Evolutionary conservation across 30 jellyfish, hydroid and myxozoan genomes (phyloP).

Genomic region (Mastigias papua): DNA sequence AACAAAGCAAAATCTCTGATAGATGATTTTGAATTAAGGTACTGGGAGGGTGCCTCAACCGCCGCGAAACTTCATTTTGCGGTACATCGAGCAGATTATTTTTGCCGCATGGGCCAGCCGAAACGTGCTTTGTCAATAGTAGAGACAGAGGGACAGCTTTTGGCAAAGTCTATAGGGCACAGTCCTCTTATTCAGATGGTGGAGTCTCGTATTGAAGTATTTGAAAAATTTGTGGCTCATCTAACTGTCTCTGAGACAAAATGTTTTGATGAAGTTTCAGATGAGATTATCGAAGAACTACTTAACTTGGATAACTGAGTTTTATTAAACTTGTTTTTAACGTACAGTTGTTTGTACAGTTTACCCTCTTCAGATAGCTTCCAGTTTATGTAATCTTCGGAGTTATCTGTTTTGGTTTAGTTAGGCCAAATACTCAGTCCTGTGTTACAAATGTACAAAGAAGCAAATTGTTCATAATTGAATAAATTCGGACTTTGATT

Average conservation of each 20-base stretch:
- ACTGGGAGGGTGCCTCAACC: constrained; percentile 14
- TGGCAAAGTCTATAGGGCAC: constrained; percentile 16
- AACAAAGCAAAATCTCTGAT: constrained; percentile 8
- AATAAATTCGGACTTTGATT: too few species aligned
- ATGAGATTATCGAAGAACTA: constrained; percentile 9
- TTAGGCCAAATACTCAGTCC: too few species aligned
- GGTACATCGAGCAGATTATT: constrained; percentile 8
- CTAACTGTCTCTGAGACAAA: neutral
- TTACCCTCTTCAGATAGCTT: too few species aligned
- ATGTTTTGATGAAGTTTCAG: neutral
- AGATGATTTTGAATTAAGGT: constrained; percentile 13
- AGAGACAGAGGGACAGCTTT: neutral
- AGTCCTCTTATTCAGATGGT: constrained; percentile 16
- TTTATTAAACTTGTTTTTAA: neutral
- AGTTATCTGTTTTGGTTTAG: too few species aligned
- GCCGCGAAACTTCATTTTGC: constrained; percentile 26
- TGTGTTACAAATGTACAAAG: too few species aligned
- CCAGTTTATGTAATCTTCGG: too few species aligned
- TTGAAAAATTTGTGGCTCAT: neutral
- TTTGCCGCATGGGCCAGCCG: neutral
- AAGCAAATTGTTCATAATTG: too few species aligned
- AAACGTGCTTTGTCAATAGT: constrained; percentile 16
- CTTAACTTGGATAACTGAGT: neutral
- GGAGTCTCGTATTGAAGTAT: neutral
- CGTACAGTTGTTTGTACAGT: too few species aligned